These are phyloP conservation scores for Sylvicola cinctus DNA, from an alignment of 2,888 invertebrate genomes.

Conservation along the genomic window DNA sequence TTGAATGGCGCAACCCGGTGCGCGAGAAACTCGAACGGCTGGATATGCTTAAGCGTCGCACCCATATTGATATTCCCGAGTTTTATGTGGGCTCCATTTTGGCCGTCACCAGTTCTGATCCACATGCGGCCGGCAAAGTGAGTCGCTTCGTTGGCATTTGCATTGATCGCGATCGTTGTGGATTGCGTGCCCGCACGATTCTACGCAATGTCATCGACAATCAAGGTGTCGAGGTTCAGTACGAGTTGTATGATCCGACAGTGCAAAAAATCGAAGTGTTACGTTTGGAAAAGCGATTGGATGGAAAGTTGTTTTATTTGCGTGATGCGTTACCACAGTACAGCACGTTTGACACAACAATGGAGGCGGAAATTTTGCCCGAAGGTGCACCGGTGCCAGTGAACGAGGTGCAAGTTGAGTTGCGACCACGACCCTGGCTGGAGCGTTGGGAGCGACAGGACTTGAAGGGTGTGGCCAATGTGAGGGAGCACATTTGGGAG, in stretches of 20 bases:
- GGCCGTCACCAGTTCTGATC: conserved; percentile 72
- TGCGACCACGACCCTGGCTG: conserved; percentile 77
- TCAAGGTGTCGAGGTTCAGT: conserved; percentile 53
- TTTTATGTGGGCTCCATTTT: conserved; percentile 93
- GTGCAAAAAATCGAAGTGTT: conserved; percentile 79
- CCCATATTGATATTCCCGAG: conserved; percentile 76
- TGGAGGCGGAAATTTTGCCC: conserved; percentile 63
- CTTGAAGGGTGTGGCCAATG: conserved; percentile 48
- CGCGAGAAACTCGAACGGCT: conserved; percentile 74
- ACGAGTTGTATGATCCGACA: conserved; percentile 85
- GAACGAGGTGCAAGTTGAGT: conserved; percentile 48
- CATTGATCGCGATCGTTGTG: conserved; percentile 62
- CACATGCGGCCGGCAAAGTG: conserved; percentile 62
- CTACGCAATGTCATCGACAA: conserved; percentile 86
- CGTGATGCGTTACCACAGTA: conserved; percentile 79
- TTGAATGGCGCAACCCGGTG: conserved; percentile 53
- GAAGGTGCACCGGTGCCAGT: conserved; percentile 61
- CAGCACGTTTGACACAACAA: conserved; percentile 79
- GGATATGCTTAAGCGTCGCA: conserved; percentile 72
- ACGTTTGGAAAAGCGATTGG: conserved; percentile 78
- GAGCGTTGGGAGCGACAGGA: conserved; percentile 69
- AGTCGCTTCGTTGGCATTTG: conserved; percentile 69
- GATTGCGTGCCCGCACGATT: conserved; percentile 66
- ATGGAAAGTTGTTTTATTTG: conserved; percentile 72
- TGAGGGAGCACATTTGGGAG: conserved; percentile 32